These are phyloP conservation scores for Caenorhabditis japonica DNA, from an alignment of 2,888 invertebrate species.

Conservation along the genomic window DNA sequence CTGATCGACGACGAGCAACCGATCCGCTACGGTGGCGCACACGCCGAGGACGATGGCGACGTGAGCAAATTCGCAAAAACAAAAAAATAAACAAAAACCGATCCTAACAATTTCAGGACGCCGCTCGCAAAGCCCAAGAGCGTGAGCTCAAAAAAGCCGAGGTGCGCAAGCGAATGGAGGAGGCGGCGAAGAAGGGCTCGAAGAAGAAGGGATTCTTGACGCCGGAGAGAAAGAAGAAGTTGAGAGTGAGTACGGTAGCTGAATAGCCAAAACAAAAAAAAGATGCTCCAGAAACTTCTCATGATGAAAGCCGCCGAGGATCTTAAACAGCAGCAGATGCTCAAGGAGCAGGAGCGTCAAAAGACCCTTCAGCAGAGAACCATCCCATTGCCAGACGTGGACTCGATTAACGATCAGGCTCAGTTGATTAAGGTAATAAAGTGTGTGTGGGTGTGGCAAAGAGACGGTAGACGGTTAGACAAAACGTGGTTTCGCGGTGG, in stretches of 20 bases:
- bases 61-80: too few species aligned
- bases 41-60: slow-evolving; percentile 64
- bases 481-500: too few species aligned
- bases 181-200: slow-evolving; percentile 96
- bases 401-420: slow-evolving; percentile 89
- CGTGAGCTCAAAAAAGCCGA: slow-evolving; percentile 98
- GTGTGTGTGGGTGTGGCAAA: too few species aligned
- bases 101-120: slow-evolving; percentile 50
- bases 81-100: neutral
- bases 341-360: slow-evolving; percentile 96
- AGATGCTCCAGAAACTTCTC: slow-evolving; percentile 87
- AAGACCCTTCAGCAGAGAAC: slow-evolving; percentile 89
- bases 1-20: slow-evolving; percentile 59
- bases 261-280: neutral
- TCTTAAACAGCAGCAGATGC: slow-evolving; percentile 97
- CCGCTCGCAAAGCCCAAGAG: slow-evolving; percentile 89
- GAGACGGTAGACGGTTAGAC: too few species aligned
- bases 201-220: slow-evolving; percentile 99
- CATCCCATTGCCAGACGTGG: slow-evolving; percentile 89
- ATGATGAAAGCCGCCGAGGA: slow-evolving; percentile 99
- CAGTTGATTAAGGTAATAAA: slow-evolving; percentile 18
- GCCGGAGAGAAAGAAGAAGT: slow-evolving; percentile 99
- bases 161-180: slow-evolving; percentile 97
- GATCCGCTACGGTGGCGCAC: slow-evolving; percentile 68
- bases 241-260: slow-evolving; percentile 85